These are phyloP conservation scores for Calidris pygmaea DNA, from an alignment of 2,113 vertebrate genomes.

Conservation along the genomic window DNA sequence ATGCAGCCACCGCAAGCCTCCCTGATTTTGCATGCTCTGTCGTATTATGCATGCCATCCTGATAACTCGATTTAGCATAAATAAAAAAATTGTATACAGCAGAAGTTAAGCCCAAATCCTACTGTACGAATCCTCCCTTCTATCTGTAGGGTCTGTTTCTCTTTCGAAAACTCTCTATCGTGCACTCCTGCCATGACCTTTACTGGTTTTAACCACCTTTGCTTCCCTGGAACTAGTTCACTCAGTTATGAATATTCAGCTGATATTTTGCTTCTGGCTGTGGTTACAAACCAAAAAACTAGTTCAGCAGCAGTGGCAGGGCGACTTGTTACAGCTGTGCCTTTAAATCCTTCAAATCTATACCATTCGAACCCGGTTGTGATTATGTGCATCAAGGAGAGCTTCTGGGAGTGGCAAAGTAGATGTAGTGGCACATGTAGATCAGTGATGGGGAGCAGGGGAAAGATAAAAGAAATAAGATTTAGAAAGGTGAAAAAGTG, in stretches of 20 bases:
- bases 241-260: neutral
- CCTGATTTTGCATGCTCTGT: neutral
- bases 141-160: neutral
- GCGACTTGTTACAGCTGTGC: neutral
- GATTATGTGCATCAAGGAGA: neutral
- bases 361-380: rapidly evolving
- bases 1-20: neutral
- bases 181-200: neutral
- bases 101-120: neutral
- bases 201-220: neutral
- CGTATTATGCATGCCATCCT: neutral
- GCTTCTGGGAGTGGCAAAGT: neutral
- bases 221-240: neutral
- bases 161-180: neutral
- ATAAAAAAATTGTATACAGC: neutral
- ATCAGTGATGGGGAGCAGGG: neutral
- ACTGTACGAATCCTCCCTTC: neutral
- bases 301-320: neutral
- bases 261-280: neutral
- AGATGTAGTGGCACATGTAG: too few species aligned
- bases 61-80: neutral
- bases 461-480: neutral
- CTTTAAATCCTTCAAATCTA: neutral
- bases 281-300: neutral
- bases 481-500: neutral